phyloP scores from a whole-genome alignment of 2,888 invertebrate species.

The Polylopha cassiicola region DNA sequence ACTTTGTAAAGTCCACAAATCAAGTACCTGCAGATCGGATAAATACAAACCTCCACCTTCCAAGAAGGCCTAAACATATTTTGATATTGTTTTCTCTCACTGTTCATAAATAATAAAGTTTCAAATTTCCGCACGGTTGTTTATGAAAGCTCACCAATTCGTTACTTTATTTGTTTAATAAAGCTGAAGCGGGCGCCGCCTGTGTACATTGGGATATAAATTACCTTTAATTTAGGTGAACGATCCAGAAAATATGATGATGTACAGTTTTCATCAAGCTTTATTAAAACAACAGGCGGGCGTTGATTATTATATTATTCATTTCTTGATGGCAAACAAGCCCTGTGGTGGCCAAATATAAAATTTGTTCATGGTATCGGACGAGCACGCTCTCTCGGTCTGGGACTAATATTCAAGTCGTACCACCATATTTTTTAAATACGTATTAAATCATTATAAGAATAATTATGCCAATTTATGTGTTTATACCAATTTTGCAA shows the following conservation, averaged over 20 bases:
- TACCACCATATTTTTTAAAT: no score
- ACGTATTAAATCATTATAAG: no score
- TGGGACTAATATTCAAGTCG: no score
- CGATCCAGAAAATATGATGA: conserved; percentile 72
- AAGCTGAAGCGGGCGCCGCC: conserved; percentile 60
- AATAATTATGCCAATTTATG: no score
- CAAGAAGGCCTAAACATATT: conserved; percentile 39
- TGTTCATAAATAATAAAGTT: conserved; percentile 60
- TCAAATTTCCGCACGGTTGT: conserved; percentile 59
- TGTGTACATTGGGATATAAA: conserved; percentile 68
- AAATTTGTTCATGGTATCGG: conserved; percentile 4
- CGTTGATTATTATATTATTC: conserved; percentile 21
- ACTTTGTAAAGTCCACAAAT: neutral
- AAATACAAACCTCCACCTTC: neutral
- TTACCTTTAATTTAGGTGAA: conserved; percentile 73
- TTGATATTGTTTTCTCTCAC: conserved; percentile 42
- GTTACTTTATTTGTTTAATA: conserved; percentile 73
- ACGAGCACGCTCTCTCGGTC: neutral
- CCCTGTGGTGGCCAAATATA: conserved; percentile 5
- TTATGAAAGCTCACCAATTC: conserved; percentile 63
- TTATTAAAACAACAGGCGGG: conserved; percentile 52
- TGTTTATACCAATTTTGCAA: no score
- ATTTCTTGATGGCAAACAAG: conserved; percentile 15
- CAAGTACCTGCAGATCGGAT: neutral
- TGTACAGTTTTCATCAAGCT: conserved; percentile 66